Evolutionary conservation across 2,797 vertebrate genomes (phyloP).

Genomic region (Bovichtus variegatus): DNA sequence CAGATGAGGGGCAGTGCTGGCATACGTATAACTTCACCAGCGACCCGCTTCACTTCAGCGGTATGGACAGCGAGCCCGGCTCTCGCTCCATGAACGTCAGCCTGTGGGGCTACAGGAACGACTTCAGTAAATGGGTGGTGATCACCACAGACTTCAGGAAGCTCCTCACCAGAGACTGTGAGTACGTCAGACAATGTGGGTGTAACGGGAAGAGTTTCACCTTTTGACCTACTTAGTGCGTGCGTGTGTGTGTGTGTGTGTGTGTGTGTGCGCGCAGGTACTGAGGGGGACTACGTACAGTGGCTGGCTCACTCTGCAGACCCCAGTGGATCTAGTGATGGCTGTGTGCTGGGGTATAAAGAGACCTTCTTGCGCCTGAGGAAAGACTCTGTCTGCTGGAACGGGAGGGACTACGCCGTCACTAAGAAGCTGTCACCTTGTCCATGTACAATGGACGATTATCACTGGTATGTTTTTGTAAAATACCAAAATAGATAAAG

Average conservation of each 20-base stretch:
- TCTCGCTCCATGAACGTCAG: conserved; percentile 94
- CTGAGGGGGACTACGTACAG: conserved; percentile 88
- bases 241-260: neutral
- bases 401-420: conserved; percentile 74
- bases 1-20: conserved; percentile 96
- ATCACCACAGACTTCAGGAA: conserved; percentile 93
- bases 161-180: conserved; percentile 90
- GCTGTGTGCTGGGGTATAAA: conserved; percentile 94
- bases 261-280: conserved; percentile 78
- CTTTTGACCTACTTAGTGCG: neutral
- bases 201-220: neutral
- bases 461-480: conserved; percentile 88
- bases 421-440: conserved; percentile 88
- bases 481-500: neutral
- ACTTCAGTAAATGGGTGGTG: conserved; percentile 90
- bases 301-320: conserved; percentile 94
- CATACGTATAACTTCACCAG: conserved; percentile 86
- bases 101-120: conserved; percentile 92
- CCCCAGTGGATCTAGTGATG: conserved; percentile 85
- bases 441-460: conserved; percentile 90
- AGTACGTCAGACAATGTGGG: conserved; percentile 66
- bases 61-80: conserved; percentile 93
- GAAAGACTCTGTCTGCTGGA: conserved; percentile 79
- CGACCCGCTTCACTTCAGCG: conserved; percentile 91
- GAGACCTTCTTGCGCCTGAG: conserved; percentile 90